These are phyloP conservation scores for Chunga burmeisteri DNA, from an alignment of 2,113 vertebrate species.

Conservation along the genomic window DNA sequence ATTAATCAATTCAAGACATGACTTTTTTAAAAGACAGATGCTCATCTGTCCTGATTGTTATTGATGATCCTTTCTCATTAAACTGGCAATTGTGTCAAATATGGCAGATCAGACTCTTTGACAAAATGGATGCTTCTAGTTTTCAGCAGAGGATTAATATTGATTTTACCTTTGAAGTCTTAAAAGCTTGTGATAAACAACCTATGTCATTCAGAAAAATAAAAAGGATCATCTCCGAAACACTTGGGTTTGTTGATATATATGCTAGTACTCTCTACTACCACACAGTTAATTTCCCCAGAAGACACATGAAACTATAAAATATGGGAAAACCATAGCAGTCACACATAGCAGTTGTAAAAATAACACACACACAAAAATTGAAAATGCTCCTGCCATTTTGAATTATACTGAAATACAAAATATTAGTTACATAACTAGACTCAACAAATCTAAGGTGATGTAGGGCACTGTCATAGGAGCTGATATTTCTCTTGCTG, in stretches of 20 bases:
- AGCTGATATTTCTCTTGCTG: neutral
- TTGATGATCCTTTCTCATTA: neutral
- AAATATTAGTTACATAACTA: neutral
- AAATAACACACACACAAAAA: neutral
- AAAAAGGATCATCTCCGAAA: neutral
- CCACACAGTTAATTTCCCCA: neutral
- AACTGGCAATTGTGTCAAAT: conserved; percentile 6
- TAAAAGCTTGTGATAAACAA: conserved; percentile 29
- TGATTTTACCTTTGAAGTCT: conserved; percentile 38
- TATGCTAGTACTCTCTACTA: neutral
- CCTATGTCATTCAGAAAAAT: neutral
- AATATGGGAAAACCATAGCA: neutral
- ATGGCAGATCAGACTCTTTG: neutral
- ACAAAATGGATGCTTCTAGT: conserved; percentile 26
- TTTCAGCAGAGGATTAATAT: conserved; percentile 21
- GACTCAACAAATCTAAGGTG: neutral
- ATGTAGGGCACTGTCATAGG: neutral
- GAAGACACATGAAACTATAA: neutral
- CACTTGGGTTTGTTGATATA: neutral
- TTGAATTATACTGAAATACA: neutral
- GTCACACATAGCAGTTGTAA: neutral
- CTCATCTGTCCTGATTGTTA: neutral
- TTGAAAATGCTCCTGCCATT: neutral
- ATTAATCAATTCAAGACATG: neutral
- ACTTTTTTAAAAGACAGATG: neutral